Evolutionary conservation across 2,113 vertebrate genomes (phyloP), one percentile per base, ranked within the genome.

Genomic region (Calyptommatus sinebrachiatus): DNA sequence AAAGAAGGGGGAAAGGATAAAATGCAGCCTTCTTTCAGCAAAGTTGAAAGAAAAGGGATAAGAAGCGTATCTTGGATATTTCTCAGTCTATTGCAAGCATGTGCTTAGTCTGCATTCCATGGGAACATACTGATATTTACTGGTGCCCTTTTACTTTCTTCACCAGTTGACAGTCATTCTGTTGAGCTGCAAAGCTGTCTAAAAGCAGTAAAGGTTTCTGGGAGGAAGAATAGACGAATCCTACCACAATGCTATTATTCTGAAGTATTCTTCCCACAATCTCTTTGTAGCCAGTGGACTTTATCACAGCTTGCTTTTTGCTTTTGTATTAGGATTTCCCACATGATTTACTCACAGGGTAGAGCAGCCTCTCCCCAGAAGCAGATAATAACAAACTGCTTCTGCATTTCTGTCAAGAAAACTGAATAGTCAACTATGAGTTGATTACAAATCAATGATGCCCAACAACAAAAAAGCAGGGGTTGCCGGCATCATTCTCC

Each of bases 121-220:
- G 29, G 10, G 35, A 75, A 5, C 65, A 70, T n/a, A 46, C 53
- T 24, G 72, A 5, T 53, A 48, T 62, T 61, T n/a, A 46, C 60
- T 74, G 41, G 10, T 75, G 72, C 29, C 53, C 62, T 26, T 14
- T 41, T 61, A 31, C 57, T 76, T 76, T 69, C 50, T 62, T 21
- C 70, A 20, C 20, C 22, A 2, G 31, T 41, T 50, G 18, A 46
- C 45, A 48, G 48, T 20, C 45, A 18, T 35, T 78, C 68, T 9
- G 29, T 8, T 45, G 50, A 70, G 35, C 50, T 48, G 29, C n/a
- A 81, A 67, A 76, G 22, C 41, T 75, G 73, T 41, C 57, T 69
- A 66, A n/a, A 69, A 48, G 66, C 41, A 70, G 31, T 78, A 78
- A 78, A 57, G 35, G 22, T 80, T 62, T 61, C 14, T 48, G n/a